Evolutionary conservation across 2,113 vertebrate genomes (phyloP).

Genomic region (Coregonus clupeaformis): DNA sequence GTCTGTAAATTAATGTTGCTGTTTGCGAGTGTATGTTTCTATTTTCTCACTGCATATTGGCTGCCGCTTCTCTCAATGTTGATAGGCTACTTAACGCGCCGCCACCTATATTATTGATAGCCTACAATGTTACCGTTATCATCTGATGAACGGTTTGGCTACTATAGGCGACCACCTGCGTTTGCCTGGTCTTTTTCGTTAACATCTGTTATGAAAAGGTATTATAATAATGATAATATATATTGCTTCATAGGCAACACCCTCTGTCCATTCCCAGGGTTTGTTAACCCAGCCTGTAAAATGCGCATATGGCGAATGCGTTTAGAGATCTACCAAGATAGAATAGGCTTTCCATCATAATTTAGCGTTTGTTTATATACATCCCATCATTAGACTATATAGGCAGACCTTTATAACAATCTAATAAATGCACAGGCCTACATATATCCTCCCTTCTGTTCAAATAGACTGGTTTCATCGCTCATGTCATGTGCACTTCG

Average conservation of each 20-base stretch:
- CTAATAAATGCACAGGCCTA: no score
- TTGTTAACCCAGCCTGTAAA: background rate
- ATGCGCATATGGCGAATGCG: slow-evolving; percentile 49
- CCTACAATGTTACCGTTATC: background rate
- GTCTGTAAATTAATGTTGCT: background rate
- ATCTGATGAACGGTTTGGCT: background rate
- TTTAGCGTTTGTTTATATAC: background rate
- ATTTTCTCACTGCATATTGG: background rate
- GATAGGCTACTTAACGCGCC: background rate
- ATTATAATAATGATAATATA: background rate
- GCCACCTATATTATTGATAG: background rate
- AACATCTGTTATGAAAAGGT: no score
- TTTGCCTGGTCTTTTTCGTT: background rate
- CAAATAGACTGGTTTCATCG: background rate
- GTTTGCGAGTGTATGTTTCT: background rate
- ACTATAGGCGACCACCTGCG: background rate
- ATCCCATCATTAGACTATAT: background rate
- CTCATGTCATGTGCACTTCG: slow-evolving; percentile 44
- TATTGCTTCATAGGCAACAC: background rate
- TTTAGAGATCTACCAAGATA: background rate
- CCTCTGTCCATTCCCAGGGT: background rate
- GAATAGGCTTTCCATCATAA: background rate
- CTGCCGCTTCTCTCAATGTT: background rate
- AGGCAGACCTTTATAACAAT: no score
- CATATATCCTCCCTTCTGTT: background rate